Evolutionary conservation across 2,113 vertebrate species (phyloP).

Genomic region (Phalacrocorax carbo): DNA sequence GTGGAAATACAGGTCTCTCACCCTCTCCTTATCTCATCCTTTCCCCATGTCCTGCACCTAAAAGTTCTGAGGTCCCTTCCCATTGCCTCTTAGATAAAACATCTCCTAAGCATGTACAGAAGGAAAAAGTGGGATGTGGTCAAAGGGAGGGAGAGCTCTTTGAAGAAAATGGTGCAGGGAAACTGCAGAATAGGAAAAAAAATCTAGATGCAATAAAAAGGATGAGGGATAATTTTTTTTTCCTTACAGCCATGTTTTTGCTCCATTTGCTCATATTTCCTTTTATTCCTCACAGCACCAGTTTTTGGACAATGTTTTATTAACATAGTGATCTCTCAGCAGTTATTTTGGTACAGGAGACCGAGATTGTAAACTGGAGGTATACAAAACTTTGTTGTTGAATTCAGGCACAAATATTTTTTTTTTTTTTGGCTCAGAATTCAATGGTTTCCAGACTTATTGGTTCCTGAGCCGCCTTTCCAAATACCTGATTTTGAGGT

Average conservation of each 20-base stretch:
- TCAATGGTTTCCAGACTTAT: not conserved
- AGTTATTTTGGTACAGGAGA: not conserved
- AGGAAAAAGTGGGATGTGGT: not conserved
- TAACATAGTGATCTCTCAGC: not conserved
- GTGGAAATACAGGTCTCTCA: fast-evolving
- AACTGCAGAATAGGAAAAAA: not conserved
- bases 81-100: not conserved
- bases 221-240: not conserved
- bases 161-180: not conserved
- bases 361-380: not conserved
- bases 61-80: not conserved
- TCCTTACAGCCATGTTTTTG: not conserved
- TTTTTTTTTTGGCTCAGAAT: not conserved
- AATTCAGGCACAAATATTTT: not conserved
- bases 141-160: not conserved
- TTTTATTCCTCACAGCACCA: not conserved
- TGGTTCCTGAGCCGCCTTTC: not conserved
- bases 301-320: not conserved
- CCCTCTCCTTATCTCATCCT: not conserved
- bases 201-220: not conserved
- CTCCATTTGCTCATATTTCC: not conserved
- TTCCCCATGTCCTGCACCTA: not conserved
- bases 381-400: not conserved
- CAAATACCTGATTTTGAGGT: not conserved
- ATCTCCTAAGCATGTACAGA: not conserved